Evolutionary conservation across 2,797 vertebrate species (phyloP), one percentile per base, ranked within the genome.

Genomic region (Arctocebus calabarensis): DNA sequence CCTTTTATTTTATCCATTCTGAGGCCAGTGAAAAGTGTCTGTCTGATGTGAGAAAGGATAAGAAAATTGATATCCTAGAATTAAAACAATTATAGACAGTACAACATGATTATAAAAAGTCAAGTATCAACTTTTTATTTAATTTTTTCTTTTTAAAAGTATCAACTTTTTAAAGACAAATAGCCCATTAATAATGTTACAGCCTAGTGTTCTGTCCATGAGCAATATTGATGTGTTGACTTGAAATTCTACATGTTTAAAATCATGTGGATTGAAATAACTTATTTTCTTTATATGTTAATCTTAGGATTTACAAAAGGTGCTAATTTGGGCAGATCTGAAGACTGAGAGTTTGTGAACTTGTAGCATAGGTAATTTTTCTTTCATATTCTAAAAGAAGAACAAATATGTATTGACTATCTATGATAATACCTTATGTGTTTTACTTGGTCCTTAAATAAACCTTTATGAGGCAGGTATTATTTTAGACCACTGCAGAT

Each of bases 291-390:
- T 93, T 91, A 25, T 96, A 23, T 83, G 13, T 90, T 61, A 32
- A 48, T 96, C 93, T 94, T 74, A 85, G 37, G 37, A 83, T 82
- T 93, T 93, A 79, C 5, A 75, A 55, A 95, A 92, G 48, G 55
- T 71, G 29, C n/a, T 73, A 22, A 17, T 87, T 95, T 94, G 77
- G 62, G 14, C 45, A 90, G 48, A 84, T 94, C 43, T 75, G 88
- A 97, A 97, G 89, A 95, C n/a, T 68, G 68, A 86, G 29, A 90
- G 73, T 91, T 90, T 95, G 61, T 70, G 57, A 90, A 74, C 29
- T 89, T 70, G 20, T 89, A 96, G 71, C 89, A 91, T 55, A 91
- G 94, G 92, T 97, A 93, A 87, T 90, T 95, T 48, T 37, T 87
- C 57, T 93, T 93, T 95, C 25, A 87, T 1, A 27, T 96, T 94